Evolutionary conservation across 2,797 vertebrate species (phyloP).

Genomic region (Alfaro cultratus): DNA sequence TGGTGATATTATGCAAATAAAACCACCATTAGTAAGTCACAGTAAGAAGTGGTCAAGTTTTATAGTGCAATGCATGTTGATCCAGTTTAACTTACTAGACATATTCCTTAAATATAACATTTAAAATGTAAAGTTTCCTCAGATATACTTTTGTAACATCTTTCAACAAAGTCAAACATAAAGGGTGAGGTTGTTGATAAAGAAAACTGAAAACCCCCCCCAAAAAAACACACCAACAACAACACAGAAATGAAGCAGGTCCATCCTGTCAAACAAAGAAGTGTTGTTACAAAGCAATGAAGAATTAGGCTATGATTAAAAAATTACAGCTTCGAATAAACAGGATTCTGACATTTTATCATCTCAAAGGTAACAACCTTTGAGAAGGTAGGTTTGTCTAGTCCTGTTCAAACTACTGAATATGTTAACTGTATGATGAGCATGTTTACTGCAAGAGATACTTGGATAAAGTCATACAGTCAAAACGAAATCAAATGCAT

Average conservation of each 20-base stretch:
- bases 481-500: background rate
- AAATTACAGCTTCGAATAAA: background rate
- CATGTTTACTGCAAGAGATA: too few species aligned
- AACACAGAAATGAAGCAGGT: slow-evolving; percentile 80
- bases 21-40: too few species aligned
- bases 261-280: slow-evolving; percentile 74
- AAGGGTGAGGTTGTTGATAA: background rate
- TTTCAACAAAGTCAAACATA: slow-evolving; percentile 9
- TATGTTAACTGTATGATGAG: too few species aligned
- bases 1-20: background rate
- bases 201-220: background rate
- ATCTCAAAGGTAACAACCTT: background rate
- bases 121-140: background rate
- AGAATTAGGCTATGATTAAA: background rate
- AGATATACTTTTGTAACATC: background rate
- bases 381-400: too few species aligned
- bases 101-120: background rate
- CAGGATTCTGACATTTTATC: background rate
- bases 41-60: too few species aligned
- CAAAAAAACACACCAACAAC: slow-evolving; percentile 76
- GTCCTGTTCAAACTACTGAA: too few species aligned
- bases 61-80: background rate
- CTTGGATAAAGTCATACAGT: too few species aligned
- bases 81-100: background rate
- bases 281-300: background rate